phyloP scores from a whole-genome alignment of 2,888 invertebrate genomes.

The Lapara coniferarum region DNA sequence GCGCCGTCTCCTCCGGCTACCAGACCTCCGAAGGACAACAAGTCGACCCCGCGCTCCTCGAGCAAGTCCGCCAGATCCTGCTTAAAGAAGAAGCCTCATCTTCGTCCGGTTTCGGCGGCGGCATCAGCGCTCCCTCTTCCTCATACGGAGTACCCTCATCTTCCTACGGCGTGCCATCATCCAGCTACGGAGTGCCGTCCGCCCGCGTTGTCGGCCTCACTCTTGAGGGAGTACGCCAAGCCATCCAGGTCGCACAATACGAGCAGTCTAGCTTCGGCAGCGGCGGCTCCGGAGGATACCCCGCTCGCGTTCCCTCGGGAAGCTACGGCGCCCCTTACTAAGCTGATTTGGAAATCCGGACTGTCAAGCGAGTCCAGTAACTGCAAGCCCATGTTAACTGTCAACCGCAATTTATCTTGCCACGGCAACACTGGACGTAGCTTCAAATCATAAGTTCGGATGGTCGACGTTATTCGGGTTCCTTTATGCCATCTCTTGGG shows the following conservation, averaged over 20 bases:
- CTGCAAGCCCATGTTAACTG: slow-evolving; percentile 28
- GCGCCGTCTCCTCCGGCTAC: slow-evolving; percentile 89
- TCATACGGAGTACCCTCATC: slow-evolving; percentile 85
- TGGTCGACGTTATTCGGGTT: slow-evolving; percentile 66
- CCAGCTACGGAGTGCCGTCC: slow-evolving; percentile 74
- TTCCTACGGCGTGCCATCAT: slow-evolving; percentile 86
- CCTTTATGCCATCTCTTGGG: slow-evolving; percentile 52
- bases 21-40: slow-evolving; percentile 92
- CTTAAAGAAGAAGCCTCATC: slow-evolving; percentile 90
- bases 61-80: slow-evolving; percentile 93
- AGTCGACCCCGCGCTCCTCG: slow-evolving; percentile 91
- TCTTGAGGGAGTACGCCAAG: slow-evolving; percentile 93
- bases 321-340: slow-evolving; percentile 88
- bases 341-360: slow-evolving; percentile 40
- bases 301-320: slow-evolving; percentile 85
- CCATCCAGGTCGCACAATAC: slow-evolving; percentile 94
- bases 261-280: slow-evolving; percentile 83
- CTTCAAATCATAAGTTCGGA: slow-evolving; percentile 43
- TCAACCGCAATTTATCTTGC: slow-evolving; percentile 36
- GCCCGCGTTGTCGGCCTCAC: slow-evolving; percentile 91
- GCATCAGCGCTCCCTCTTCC: slow-evolving; percentile 86
- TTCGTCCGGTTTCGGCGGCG: slow-evolving; percentile 82
- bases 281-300: slow-evolving; percentile 81
- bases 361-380: slow-evolving; percentile 37
- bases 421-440: slow-evolving; percentile 19